phyloP scores from a whole-genome alignment of 1,140 invertebrate genomes.

The Trinorchestia longiramus region DNA sequence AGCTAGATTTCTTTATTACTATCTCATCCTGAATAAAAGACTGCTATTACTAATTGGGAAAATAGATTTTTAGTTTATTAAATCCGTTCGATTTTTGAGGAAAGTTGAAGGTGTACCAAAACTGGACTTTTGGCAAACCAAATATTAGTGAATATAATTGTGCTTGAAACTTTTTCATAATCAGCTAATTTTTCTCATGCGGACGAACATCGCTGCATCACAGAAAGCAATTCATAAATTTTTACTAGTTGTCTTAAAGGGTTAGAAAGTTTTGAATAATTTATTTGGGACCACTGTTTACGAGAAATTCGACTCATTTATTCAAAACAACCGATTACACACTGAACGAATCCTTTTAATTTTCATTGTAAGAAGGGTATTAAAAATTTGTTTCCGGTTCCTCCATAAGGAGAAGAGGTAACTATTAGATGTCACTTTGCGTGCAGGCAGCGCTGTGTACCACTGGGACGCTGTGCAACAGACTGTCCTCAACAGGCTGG shows the following conservation, averaged over 20 bases:
- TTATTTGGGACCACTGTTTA: no score
- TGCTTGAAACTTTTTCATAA: not conserved
- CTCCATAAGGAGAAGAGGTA: no score
- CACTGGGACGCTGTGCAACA: conserved; percentile 82
- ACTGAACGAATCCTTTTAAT: no score
- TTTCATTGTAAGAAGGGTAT: no score
- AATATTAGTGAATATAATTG: not conserved
- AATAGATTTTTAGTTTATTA: not conserved
- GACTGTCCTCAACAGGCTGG: conserved; percentile 82
- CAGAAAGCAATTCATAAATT: not conserved
- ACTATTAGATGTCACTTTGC: not conserved
- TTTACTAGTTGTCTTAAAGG: no score
- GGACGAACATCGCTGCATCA: not conserved
- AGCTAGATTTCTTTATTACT: not conserved
- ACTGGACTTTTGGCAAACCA: not conserved
- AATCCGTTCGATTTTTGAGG: not conserved
- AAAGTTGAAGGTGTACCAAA: not conserved
- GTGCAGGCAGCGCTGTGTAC: conserved; percentile 82
- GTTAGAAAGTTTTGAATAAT: no score
- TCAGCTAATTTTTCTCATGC: not conserved
- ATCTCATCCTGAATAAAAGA: not conserved
- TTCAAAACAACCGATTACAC: no score
- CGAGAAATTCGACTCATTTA: no score
- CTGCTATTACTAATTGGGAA: not conserved
- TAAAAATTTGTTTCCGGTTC: no score